These are phyloP conservation scores for Phenacoccus solenopsis DNA, from an alignment of 1,140 invertebrate genomes.

Conservation along the genomic window DNA sequence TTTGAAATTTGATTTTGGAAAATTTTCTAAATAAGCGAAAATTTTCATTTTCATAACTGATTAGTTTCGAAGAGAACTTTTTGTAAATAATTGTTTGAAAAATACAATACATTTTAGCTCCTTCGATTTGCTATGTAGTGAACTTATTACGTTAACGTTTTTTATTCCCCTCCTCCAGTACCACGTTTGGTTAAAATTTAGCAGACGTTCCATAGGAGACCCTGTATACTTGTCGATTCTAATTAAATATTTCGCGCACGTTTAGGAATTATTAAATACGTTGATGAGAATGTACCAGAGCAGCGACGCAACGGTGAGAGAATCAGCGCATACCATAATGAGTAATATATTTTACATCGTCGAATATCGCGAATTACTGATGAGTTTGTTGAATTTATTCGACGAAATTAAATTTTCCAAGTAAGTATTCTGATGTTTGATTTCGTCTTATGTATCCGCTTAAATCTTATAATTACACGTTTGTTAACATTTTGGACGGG, in stretches of 20 bases:
- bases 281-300: slow-evolving; percentile 67
- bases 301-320: slow-evolving; percentile 48
- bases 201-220: too few species aligned
- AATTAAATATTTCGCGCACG: slow-evolving; percentile 28
- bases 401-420: slow-evolving; percentile 76
- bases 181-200: neutral
- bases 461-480: neutral
- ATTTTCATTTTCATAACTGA: too few species aligned
- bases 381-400: slow-evolving; percentile 61
- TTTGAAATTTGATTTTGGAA: too few species aligned
- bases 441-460: neutral
- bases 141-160: neutral
- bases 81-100: too few species aligned
- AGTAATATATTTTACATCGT: slow-evolving; percentile 86
- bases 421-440: slow-evolving; percentile 37
- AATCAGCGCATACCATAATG: slow-evolving; percentile 72
- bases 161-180: neutral
- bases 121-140: neutral
- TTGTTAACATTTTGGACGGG: slow-evolving; percentile 12
- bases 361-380: slow-evolving; percentile 84
- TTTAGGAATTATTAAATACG: slow-evolving; percentile 42
- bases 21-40: too few species aligned
- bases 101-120: too few species aligned
- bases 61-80: too few species aligned
- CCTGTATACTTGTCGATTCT: neutral